Evolutionary conservation across 2,888 invertebrate genomes (phyloP).

Genomic region (Arrhopalites spinosus): DNA sequence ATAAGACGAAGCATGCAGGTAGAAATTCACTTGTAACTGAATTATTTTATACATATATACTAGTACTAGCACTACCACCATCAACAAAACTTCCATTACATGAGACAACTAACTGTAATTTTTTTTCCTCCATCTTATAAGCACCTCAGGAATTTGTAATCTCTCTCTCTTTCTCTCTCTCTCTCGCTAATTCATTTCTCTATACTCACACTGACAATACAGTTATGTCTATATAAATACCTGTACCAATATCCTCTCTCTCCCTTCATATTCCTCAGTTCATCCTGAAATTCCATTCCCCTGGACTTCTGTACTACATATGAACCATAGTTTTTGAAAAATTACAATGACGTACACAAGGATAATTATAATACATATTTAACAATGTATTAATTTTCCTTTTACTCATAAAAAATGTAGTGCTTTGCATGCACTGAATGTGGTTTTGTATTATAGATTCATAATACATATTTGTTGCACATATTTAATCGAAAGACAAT

Average conservation of each 20-base stretch:
- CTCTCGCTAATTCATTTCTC: conserved; percentile 16
- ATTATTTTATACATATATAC: no score
- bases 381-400: no score
- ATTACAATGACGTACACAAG: no score
- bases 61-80: no score
- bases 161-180: conserved; percentile 17
- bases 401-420: no score
- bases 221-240: background rate
- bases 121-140: conserved; percentile 17
- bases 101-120: conserved; percentile 35
- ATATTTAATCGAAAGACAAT: no score
- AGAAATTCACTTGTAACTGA: conserved; percentile 24
- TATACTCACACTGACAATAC: background rate
- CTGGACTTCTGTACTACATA: no score
- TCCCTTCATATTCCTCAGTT: background rate
- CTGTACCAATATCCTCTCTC: background rate
- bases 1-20: conserved; percentile 53
- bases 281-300: background rate
- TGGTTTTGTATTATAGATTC: no score
- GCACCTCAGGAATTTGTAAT: conserved; percentile 27
- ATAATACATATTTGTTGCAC: no score
- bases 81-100: conserved; percentile 34
- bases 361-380: no score
- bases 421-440: no score
- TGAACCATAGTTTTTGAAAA: no score